Conservation (phyloP, 2,113 vertebrate species). For the Bostrychus sinensis region DNA sequence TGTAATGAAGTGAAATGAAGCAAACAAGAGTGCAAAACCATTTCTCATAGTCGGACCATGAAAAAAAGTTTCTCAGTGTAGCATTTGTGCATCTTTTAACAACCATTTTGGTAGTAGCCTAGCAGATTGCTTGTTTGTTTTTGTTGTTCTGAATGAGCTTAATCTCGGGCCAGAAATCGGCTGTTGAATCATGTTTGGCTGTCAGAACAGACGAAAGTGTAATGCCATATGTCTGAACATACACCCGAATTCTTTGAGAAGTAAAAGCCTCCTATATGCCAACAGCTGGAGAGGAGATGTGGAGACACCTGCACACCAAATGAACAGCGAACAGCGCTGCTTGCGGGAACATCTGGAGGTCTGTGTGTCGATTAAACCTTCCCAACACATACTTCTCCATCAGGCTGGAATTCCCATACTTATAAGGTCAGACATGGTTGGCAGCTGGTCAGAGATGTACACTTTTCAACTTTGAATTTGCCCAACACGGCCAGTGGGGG, state of each 20-base stretch:
- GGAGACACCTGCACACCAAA: constrained; percentile 80
- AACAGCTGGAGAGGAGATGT: constrained; percentile 77
- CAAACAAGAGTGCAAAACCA: constrained; percentile 47
- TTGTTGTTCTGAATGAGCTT: constrained; percentile 59
- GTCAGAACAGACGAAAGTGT: constrained; percentile 77
- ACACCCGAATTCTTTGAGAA: constrained; percentile 75
- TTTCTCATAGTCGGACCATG: constrained; percentile 42
- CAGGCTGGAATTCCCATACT: constrained; percentile 64
- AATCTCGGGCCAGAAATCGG: constrained; percentile 72
- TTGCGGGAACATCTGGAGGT: constrained; percentile 76
- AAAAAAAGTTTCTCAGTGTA: not conserved
- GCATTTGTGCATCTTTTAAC: constrained; percentile 40
- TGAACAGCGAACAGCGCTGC: constrained; percentile 65
- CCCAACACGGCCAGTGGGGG: constrained; percentile 28
- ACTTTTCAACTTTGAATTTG: constrained; percentile 53
- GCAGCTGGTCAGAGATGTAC: constrained; percentile 63
- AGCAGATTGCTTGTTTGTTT: constrained; percentile 72
- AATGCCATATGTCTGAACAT: constrained; percentile 75
- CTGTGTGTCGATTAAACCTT: constrained; percentile 52
- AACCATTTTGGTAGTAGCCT: constrained; percentile 61
- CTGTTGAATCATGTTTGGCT: constrained; percentile 75
- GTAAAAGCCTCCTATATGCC: constrained; percentile 59
- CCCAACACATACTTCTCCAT: constrained; percentile 56
- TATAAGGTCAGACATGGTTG: constrained; percentile 69
- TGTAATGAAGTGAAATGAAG: constrained; percentile 70